Conservation (phyloP, 2,888 invertebrate genomes). For the Drosophila atripex region DNA sequence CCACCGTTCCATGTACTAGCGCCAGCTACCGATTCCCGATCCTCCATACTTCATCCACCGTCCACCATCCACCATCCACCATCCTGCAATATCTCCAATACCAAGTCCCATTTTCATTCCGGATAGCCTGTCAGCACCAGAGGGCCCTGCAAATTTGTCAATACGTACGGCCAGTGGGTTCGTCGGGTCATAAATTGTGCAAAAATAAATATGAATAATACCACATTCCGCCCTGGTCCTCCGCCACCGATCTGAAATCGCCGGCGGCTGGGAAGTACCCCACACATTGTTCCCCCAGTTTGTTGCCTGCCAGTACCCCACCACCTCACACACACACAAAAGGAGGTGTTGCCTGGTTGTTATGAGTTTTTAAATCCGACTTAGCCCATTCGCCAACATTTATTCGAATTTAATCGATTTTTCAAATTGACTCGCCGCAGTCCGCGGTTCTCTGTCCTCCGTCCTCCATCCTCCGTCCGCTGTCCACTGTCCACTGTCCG, state of each 20-base stretch:
- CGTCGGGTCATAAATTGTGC: constrained; percentile 66
- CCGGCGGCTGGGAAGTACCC: constrained; percentile 63
- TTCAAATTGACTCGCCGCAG: constrained; percentile 68
- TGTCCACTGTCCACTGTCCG: constrained; percentile 7
- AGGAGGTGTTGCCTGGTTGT: constrained; percentile 82
- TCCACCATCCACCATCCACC: constrained; percentile 38
- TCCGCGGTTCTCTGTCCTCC: constrained; percentile 9
- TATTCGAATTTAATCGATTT: constrained; percentile 83
- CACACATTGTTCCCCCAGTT: constrained; percentile 68
- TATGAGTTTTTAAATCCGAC: constrained; percentile 82
- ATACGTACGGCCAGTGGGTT: constrained; percentile 46
- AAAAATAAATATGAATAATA: constrained; percentile 58
- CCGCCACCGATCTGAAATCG: constrained; percentile 45
- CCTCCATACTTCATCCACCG: constrained; percentile 44
- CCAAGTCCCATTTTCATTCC: constrained; percentile 23
- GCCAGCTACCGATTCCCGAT: constrained; percentile 77
- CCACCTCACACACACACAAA: constrained; percentile 48
- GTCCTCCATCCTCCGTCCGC: constrained; percentile 4
- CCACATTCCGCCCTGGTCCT: constrained; percentile 7
- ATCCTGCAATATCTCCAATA: too few species aligned
- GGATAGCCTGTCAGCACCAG: constrained; percentile 36
- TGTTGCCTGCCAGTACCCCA: constrained; percentile 38
- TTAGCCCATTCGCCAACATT: constrained; percentile 78
- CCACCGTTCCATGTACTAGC: constrained; percentile 82
- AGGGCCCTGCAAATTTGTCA: constrained; percentile 80